Evolutionary conservation across 1,140 invertebrate species (phyloP).

Genomic region (Daktulosphaira vitifoliae): DNA sequence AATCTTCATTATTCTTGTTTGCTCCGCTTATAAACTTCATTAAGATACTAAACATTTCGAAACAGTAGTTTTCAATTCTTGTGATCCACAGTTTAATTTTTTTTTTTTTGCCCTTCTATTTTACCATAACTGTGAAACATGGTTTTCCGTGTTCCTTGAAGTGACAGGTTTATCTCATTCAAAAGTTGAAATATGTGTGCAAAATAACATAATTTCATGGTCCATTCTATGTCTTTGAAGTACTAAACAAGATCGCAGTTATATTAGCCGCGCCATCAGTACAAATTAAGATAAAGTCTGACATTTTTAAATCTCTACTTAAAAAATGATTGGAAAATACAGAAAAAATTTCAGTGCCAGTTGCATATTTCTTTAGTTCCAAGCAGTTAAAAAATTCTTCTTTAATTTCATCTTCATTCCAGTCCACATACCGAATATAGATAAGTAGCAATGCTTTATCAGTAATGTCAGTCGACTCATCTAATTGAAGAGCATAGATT

Average conservation of each 20-base stretch:
- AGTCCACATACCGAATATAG: slow-evolving; percentile 9
- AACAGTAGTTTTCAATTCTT: no score
- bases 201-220: slow-evolving; percentile 38
- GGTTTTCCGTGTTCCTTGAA: slow-evolving; percentile 38
- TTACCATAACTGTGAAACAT: slow-evolving; percentile 39
- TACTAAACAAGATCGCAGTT: slow-evolving; percentile 4
- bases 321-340: no score
- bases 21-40: background rate
- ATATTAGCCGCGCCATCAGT: no score
- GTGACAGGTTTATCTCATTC: slow-evolving; percentile 38
- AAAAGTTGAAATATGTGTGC: slow-evolving; percentile 40
- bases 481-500: slow-evolving; percentile 4
- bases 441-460: background rate
- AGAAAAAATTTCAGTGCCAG: background rate
- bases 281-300: no score
- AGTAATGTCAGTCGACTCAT: slow-evolving; percentile 3
- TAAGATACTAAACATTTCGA: no score
- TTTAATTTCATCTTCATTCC: background rate
- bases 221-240: slow-evolving; percentile 18
- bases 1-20: background rate
- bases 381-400: background rate
- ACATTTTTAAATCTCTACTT: no score
- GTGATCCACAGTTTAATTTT: background rate
- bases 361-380: background rate
- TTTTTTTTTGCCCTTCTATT: slow-evolving; percentile 39